Conservation (phyloP, 2,888 invertebrate species). For the Stratiomys singularior region DNA sequence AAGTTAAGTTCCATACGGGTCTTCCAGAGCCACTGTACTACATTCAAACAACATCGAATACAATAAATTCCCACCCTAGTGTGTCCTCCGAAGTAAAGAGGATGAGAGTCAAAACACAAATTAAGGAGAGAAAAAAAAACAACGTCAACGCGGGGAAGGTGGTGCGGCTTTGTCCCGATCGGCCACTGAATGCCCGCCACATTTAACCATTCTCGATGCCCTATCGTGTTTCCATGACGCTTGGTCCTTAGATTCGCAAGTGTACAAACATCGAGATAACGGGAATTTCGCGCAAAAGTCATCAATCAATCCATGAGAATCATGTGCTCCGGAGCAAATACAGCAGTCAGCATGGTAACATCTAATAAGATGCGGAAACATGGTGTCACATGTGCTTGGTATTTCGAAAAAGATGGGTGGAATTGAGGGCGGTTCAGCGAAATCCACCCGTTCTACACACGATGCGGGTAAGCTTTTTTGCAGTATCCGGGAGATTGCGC, state of each 20-base stretch:
- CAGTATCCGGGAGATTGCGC: conserved; percentile 4
- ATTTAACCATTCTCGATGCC: not conserved
- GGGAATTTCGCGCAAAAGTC: conserved; percentile 30
- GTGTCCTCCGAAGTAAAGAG: not conserved
- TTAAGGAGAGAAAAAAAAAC: not conserved
- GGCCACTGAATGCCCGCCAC: not conserved
- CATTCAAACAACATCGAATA: not conserved
- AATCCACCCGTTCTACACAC: not conserved
- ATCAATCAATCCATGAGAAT: conserved; percentile 27
- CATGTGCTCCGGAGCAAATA: conserved; percentile 7
- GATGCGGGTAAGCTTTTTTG: not conserved
- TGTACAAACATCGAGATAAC: conserved; percentile 24
- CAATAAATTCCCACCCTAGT: not conserved
- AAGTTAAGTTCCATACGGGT: not conserved
- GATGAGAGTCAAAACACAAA: not conserved
- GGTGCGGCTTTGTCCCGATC: not conserved
- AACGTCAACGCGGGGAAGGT: not conserved
- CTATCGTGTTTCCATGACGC: not conserved
- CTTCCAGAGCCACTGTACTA: not conserved
- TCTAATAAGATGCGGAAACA: not conserved
- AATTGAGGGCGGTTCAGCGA: not conserved
- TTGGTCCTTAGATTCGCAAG: conserved; percentile 1
- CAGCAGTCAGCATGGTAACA: not conserved
- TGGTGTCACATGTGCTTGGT: conserved; percentile 11
- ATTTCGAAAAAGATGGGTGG: not conserved